Conservation (phyloP, 2,888 invertebrate species). For the Dasypogon diadema region DNA sequence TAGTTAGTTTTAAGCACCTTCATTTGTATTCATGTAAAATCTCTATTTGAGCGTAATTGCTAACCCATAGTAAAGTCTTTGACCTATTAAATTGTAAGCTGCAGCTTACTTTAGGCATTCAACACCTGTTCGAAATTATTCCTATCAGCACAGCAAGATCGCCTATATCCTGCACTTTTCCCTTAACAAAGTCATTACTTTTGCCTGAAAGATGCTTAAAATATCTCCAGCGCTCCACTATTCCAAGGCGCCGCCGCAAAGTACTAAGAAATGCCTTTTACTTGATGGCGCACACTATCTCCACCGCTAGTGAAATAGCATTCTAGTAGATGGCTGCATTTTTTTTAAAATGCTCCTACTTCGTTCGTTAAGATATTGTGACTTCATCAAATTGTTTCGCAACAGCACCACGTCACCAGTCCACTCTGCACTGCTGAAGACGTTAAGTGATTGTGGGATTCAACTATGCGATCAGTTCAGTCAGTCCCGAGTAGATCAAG, state of each 20-base stretch:
- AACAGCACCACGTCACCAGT: constrained; percentile 52
- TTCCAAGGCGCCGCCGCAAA: background rate
- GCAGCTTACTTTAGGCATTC: too few species aligned
- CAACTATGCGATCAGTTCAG: constrained; percentile 13
- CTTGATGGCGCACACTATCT: too few species aligned
- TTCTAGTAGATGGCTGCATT: constrained; percentile 22
- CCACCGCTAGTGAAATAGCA: too few species aligned
- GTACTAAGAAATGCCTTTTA: too few species aligned
- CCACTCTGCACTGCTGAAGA: constrained; percentile 46
- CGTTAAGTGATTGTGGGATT: constrained; percentile 6
- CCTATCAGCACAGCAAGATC: too few species aligned
- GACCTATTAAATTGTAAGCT: too few species aligned
- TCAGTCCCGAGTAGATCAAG: constrained; percentile 14
- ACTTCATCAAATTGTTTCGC: constrained; percentile 54
- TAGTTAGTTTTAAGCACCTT: too few species aligned
- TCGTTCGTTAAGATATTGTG: constrained; percentile 49
- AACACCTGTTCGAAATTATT: too few species aligned
- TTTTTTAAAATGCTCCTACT: constrained; percentile 7
- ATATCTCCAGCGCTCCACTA: constrained; percentile 47
- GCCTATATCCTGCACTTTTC: too few species aligned
- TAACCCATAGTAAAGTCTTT: too few species aligned
- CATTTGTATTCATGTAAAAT: too few species aligned
- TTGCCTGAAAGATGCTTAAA: constrained; percentile 54
- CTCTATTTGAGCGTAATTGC: too few species aligned
- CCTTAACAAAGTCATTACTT: constrained; percentile 57